Evolutionary conservation across 2,888 invertebrate genomes (phyloP).

Genomic region (Pristionchus japonicus): DNA sequence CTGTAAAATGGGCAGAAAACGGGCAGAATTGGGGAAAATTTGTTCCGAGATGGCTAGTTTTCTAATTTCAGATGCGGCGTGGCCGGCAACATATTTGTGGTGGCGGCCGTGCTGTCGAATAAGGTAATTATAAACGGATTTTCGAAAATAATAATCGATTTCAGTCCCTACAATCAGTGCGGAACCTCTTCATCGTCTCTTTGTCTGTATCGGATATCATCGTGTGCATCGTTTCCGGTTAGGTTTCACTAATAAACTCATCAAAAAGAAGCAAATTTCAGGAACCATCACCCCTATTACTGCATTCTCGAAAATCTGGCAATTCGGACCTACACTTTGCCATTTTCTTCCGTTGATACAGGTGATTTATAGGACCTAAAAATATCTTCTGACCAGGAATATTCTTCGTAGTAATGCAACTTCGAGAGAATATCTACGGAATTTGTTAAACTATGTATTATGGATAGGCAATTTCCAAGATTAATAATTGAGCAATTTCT

Average conservation of each 20-base stretch:
- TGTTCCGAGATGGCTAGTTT: neutral
- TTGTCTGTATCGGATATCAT: conserved; percentile 86
- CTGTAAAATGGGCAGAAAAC: neutral
- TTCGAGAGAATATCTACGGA: too few relatives aligned
- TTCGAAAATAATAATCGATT: neutral
- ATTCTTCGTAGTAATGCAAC: too few relatives aligned
- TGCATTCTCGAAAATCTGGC: conserved; percentile 91
- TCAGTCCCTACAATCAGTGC: conserved; percentile 65
- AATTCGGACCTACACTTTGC: conserved; percentile 90
- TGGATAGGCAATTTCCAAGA: neutral
- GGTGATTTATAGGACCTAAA: too few relatives aligned
- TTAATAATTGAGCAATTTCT: neutral
- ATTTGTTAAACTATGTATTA: too few relatives aligned
- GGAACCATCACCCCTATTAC: conserved; percentile 97
- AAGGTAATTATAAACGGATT: neutral
- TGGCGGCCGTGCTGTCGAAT: conserved; percentile 58
- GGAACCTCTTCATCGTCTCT: conserved; percentile 74
- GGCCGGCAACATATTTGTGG: conserved; percentile 69
- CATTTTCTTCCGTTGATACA: conserved; percentile 93
- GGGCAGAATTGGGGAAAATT: too few relatives aligned
- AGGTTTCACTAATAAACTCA: neutral
- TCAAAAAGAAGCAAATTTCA: too few relatives aligned
- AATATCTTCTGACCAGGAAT: too few relatives aligned
- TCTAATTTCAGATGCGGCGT: conserved; percentile 67
- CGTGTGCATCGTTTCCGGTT: conserved; percentile 83